These are phyloP conservation scores for Sarcophaga carnaria DNA, from an alignment of 2,888 invertebrate genomes.

Conservation along the genomic window DNA sequence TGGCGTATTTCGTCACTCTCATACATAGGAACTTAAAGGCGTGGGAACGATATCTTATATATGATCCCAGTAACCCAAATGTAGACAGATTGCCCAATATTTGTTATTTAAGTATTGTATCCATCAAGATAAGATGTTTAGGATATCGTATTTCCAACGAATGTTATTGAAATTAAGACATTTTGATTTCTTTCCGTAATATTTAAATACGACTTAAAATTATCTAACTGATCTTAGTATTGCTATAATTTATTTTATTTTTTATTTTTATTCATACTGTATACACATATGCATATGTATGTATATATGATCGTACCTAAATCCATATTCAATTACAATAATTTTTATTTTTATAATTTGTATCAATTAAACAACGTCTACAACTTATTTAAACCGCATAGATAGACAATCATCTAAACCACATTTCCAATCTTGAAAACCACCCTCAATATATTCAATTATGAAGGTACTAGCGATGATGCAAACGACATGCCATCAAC, in stretches of 20 bases:
- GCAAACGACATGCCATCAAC: constrained; percentile 39
- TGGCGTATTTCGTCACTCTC: too few relatives aligned
- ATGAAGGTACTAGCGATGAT: constrained; percentile 37
- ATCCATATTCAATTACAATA: constrained; percentile 33
- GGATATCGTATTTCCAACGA: too few relatives aligned
- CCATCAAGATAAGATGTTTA: too few relatives aligned
- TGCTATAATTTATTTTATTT: background rate
- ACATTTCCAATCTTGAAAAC: constrained; percentile 33
- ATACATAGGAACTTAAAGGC: too few relatives aligned
- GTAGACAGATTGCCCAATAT: too few relatives aligned
- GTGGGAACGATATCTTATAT: too few relatives aligned
- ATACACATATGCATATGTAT: too few relatives aligned
- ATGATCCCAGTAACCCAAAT: too few relatives aligned
- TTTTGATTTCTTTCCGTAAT: too few relatives aligned
- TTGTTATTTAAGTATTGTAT: too few relatives aligned
- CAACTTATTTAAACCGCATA: constrained; percentile 31
- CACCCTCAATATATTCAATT: constrained; percentile 31
- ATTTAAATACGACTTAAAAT: too few relatives aligned
- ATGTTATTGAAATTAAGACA: too few relatives aligned
- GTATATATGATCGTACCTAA: background rate
- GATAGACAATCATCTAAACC: constrained; percentile 26
- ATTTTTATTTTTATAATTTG: constrained; percentile 19
- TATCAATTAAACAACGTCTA: constrained; percentile 31
- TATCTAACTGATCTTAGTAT: background rate
- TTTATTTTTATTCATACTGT: background rate